Conservation (phyloP, 2,797 vertebrate genomes). For the Falco rusticolus region DNA sequence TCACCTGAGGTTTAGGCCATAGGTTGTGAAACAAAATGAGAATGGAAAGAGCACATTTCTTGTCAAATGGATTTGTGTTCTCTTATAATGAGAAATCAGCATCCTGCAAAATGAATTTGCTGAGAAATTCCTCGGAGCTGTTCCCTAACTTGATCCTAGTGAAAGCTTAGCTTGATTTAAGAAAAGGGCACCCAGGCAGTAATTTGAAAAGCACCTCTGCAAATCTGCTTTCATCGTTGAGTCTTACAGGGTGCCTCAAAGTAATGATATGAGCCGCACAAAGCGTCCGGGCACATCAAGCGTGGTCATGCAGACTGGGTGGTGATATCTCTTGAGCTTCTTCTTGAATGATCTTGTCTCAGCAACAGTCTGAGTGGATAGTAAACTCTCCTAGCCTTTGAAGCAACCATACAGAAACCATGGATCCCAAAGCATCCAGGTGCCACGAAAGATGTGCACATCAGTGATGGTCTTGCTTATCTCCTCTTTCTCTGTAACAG, state of each 20-base stretch:
- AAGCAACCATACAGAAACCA: background rate
- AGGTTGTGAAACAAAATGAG: conserved; percentile 47
- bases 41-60: background rate
- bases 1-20: conserved; percentile 23
- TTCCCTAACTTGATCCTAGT: background rate
- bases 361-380: background rate
- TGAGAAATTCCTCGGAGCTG: conserved; percentile 7
- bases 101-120: conserved; percentile 34
- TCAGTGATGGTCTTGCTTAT: background rate
- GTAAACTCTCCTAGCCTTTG: background rate
- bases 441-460: background rate
- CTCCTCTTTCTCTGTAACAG: background rate
- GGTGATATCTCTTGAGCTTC: background rate
- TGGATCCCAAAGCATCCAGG: background rate
- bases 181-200: background rate
- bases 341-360: background rate
- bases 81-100: conserved; percentile 48
- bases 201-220: background rate
- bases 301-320: background rate
- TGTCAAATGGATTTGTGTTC: conserved; percentile 44
- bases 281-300: background rate
- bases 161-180: background rate
- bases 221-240: background rate
- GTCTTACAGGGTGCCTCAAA: background rate
- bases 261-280: background rate